phyloP scores from a whole-genome alignment of 2,888 invertebrate species.

The Archips xylosteana region DNA sequence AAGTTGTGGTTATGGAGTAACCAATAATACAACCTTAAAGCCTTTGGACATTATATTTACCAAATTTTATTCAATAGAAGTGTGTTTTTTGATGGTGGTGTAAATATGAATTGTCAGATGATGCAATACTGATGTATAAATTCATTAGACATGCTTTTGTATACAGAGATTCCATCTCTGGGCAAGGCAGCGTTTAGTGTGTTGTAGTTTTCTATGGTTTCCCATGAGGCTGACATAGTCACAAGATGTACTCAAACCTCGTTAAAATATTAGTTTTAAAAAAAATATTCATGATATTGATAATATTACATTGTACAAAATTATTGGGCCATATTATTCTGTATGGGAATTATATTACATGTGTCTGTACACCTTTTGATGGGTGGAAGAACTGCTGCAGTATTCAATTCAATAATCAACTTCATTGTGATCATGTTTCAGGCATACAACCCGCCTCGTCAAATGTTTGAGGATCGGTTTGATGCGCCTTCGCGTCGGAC shows the following conservation, averaged over 20 bases:
- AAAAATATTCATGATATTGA: too few relatives aligned
- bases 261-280: too few relatives aligned
- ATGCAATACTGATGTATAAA: too few relatives aligned
- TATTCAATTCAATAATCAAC: slow-evolving; percentile 17
- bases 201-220: too few relatives aligned
- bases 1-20: background rate
- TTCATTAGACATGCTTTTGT: too few relatives aligned
- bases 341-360: background rate
- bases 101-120: too few relatives aligned
- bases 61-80: background rate
- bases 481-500: slow-evolving; percentile 45
- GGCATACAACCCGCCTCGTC: slow-evolving; percentile 56
- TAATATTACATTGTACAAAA: too few relatives aligned
- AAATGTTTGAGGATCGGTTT: slow-evolving; percentile 51
- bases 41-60: background rate
- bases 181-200: too few relatives aligned
- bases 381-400: background rate
- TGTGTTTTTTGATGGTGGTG: background rate
- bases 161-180: too few relatives aligned
- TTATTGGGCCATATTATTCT: too few relatives aligned
- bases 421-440: slow-evolving; percentile 63
- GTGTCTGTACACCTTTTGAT: background rate
- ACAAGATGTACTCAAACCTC: too few relatives aligned
- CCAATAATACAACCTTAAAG: background rate
- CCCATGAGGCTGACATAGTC: too few relatives aligned